phyloP scores from a whole-genome alignment of 1,140 invertebrate genomes.

The Rhynchophorus ferrugineus region DNA sequence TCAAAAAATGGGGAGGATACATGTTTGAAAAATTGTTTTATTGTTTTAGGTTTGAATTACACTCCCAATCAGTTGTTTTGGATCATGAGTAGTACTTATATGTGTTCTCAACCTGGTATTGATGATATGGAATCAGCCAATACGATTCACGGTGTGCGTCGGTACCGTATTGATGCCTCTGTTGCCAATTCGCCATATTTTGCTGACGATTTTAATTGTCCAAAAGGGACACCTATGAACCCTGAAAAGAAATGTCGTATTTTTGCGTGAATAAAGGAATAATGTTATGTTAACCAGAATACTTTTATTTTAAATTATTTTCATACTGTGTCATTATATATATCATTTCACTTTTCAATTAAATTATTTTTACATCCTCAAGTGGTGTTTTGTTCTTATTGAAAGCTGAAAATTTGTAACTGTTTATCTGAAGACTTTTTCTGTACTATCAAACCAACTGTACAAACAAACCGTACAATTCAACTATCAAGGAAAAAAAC shows the following conservation, averaged over 20 bases:
- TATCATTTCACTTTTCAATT: too few species aligned
- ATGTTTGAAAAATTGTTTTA: too few species aligned
- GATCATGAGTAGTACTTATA: constrained; percentile 36
- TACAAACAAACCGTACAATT: too few species aligned
- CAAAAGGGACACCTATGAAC: constrained; percentile 53
- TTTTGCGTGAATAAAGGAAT: constrained; percentile 66
- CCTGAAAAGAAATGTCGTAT: constrained; percentile 55
- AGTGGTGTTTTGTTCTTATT: too few species aligned
- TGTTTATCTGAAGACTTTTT: too few species aligned
- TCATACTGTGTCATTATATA: too few species aligned
- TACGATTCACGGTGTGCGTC: background rate
- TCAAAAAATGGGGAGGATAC: too few species aligned
- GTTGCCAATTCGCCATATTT: constrained; percentile 59
- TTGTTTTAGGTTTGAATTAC: constrained; percentile 41
- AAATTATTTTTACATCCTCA: too few species aligned
- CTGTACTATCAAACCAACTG: too few species aligned
- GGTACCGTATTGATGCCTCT: constrained; percentile 49
- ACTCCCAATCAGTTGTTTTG: constrained; percentile 57
- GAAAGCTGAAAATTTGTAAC: too few species aligned
- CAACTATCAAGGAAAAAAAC: too few species aligned
- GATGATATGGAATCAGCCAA: background rate
- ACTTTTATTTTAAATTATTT: too few species aligned
- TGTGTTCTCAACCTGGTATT: constrained; percentile 27
- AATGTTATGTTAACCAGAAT: background rate
- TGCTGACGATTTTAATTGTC: constrained; percentile 55